Base-by-base conservation (phyloP, 2,888 invertebrate genomes). In the Drosophila helvetica region DNA sequence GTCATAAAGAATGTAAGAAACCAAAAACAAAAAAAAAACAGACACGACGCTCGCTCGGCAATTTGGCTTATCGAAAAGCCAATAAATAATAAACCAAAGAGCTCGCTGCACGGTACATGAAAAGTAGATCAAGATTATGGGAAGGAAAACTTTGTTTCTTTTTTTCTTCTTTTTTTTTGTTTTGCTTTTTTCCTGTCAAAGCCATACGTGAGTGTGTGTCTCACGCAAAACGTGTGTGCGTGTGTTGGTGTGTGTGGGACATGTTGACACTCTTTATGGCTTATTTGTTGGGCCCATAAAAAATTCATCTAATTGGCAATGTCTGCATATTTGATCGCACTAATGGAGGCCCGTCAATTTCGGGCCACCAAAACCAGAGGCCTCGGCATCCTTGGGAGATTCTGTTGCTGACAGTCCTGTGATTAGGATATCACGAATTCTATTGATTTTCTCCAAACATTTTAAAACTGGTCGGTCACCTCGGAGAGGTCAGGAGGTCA, bases 301-400 rank as follows among this genome's bases (percentile, higher is more conserved):
- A 61, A 65, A 77, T 77, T 30, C 50, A 60, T 62, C 65, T 79
- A 82, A 82, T 79, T 81, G 77, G 74, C 74, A 65, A 72, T 53
- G 59, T 74, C 66, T 77, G 77, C 60, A 79, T 74, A 74, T 76
- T 79, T 70, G 51, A 79, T 76, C 59, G 38, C 54, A 56, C 62
- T 78, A 77, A 75, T 78, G 61, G 75, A 51, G 55, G 22, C 50
- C 58, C 63, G 63, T 75, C 66, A 50, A 56, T 25, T 27, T 68
- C 19, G 30, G 30, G 54, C 51, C 48, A 51, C 60, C 56, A 60
- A 47, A 58, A 46, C 27, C 18, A 48, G 59, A 50, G 46, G 58
- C 46, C 33, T 53, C 50, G 46, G 15, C 38, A 38, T 38, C 15
- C 15, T 15, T 38, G 15, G 38, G n/a, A n/a, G 50, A 56, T 43